These are phyloP conservation scores for Maniola hyperantus DNA, from an alignment of 2,888 invertebrate genomes.

Conservation along the genomic window DNA sequence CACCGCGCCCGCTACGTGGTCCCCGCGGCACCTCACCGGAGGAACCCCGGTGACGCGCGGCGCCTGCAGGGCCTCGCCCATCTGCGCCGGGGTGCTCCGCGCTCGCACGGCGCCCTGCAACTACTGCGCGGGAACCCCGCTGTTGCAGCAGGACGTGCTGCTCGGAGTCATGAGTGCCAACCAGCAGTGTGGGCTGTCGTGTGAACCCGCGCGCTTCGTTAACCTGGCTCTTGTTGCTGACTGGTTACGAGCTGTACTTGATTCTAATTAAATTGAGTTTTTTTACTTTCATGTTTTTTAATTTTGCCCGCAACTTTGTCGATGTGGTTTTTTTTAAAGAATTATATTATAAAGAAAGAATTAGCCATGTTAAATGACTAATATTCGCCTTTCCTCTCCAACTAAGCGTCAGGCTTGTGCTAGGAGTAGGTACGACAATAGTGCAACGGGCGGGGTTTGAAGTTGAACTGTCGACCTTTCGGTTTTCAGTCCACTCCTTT, in stretches of 20 bases:
- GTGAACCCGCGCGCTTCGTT: slow-evolving; percentile 63
- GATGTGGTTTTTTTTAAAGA: too few relatives aligned
- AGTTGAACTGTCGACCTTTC: too few relatives aligned
- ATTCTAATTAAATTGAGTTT: slow-evolving; percentile 11
- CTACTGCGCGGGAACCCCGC: slow-evolving; percentile 66
- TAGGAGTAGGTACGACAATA: too few relatives aligned
- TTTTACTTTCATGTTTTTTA: background rate
- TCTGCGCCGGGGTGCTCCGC: slow-evolving; percentile 29
- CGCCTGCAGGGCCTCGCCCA: slow-evolving; percentile 38
- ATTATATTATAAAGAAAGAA: too few relatives aligned
- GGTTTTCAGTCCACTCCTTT: too few relatives aligned
- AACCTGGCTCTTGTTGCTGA: slow-evolving; percentile 51
- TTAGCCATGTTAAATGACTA: too few relatives aligned
- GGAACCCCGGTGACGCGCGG: slow-evolving; percentile 35
- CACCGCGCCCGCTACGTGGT: slow-evolving; percentile 39
- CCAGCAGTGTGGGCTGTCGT: slow-evolving; percentile 57
- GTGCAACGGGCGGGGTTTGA: too few relatives aligned
- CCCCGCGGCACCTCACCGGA: slow-evolving; percentile 49
- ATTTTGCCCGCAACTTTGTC: too few relatives aligned
- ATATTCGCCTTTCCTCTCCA: too few relatives aligned
- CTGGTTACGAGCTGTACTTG: slow-evolving; percentile 54
- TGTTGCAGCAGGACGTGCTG: slow-evolving; percentile 50
- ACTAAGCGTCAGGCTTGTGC: too few relatives aligned
- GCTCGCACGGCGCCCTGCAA: slow-evolving; percentile 52
- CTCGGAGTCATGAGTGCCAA: slow-evolving; percentile 56